Base-by-base conservation (phyloP, 1,140 invertebrate genomes). In the Chlorops oryzae region DNA sequence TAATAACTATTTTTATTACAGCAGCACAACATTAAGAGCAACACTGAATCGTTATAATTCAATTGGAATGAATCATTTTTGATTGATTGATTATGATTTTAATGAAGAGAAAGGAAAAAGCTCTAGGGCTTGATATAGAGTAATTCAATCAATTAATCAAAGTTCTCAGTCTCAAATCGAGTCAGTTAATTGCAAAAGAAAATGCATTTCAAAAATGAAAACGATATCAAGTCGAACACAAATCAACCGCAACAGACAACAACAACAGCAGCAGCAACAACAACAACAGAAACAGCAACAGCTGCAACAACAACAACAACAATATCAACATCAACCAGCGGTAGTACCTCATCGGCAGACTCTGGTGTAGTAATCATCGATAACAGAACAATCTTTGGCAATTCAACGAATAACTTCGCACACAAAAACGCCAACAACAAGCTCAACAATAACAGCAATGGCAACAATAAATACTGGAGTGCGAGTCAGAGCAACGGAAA, bases 271-370 rank as follows among this genome's bases (percentile, higher is more conserved):
- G 20, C 42, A 18, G 32, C 13, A 37, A 24, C 17, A 18, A 51
- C 39, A 25, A 23, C 12, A 37, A 51, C 15, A 18, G 13, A 12
- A 2, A 28, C 47, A 28, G 32, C 7, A 25, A 20, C 13, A 23
- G 32, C 48, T 24, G 15, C 47, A 37, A 34, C 28, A 20, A n/a
- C n/a, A n/a, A n/a, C n/a, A n/a, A 28, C 34, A 63, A 52, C 27
- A 40, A 37, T 23, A 59, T 57, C 41, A 52, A 48, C 23, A 56
- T 45, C 40, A 59, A 64, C 43, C 39, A 25, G 37, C 39, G 63
- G 62, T 54, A 69, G 66, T 42, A 63, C 66, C 37, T 65, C 67
- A 20, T 70, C 67, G 21, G 61, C 67, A 40, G 67, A 70, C 45
- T 70, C 66, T 23, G 67, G 67, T 15, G 66, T 70, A 9, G 58